Conservation (phyloP, 2,888 invertebrate species). For the Minunthozetes semirufus region DNA sequence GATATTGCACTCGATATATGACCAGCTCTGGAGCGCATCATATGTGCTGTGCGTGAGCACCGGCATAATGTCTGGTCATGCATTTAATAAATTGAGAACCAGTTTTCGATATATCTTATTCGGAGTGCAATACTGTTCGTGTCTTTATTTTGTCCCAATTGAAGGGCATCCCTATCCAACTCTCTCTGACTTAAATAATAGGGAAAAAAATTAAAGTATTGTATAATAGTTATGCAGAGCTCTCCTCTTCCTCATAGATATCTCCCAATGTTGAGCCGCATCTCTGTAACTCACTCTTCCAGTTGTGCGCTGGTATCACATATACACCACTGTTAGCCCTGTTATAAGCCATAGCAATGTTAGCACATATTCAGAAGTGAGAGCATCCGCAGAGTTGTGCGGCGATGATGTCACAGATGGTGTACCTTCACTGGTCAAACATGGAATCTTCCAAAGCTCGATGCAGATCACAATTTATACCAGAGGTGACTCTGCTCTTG, state of each 20-base stretch:
- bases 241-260: neutral
- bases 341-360: neutral
- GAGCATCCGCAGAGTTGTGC: neutral
- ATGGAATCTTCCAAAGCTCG: constrained; percentile 9
- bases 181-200: too few relatives aligned
- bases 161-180: neutral
- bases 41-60: neutral
- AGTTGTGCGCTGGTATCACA: too few relatives aligned
- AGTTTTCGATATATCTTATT: neutral
- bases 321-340: neutral
- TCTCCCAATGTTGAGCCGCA: neutral
- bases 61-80: neutral
- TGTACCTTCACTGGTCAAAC: constrained; percentile 11
- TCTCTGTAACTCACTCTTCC: neutral
- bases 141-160: neutral
- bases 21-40: neutral
- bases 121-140: neutral
- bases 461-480: constrained; percentile 17
- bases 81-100: neutral
- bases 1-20: neutral
- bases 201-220: too few relatives aligned
- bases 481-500: constrained; percentile 17
- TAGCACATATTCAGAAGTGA: neutral
- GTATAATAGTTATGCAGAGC: too few relatives aligned
- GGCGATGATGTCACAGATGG: constrained; percentile 16